Base-by-base conservation (phyloP, 2,888 invertebrate species). In the Rhyacophila evoluta region DNA sequence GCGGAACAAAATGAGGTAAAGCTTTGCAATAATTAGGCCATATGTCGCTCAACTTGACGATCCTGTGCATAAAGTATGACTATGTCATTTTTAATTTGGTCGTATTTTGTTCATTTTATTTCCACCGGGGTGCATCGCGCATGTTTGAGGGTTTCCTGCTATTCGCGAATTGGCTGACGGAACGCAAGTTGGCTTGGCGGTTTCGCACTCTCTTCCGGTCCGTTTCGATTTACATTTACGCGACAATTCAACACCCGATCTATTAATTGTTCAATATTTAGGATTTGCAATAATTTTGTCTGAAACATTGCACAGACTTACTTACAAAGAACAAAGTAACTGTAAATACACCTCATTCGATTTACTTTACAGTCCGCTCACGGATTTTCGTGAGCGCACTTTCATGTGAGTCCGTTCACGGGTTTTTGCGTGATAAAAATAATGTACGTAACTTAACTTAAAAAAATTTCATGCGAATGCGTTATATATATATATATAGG, bases 121-220 rank as follows among this genome's bases (percentile, higher is more conserved):
- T 55, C 10, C 55, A 55, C 55, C 55, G 8, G 10, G 25, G 55
- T 6, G 15, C 8, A 33, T 41, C 2, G n/a, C 27, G 11, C 15
- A 1, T 69, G 28, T 69, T 69, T 69, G 28, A 69, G 69, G 29
- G 29, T 69, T 69, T 69, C 69, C 69, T 28, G 69, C 69, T 69
- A 55, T 55, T 12, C 55, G 55, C 55, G 55, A 55, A 55, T 55
- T 8, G 55, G 25, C 55, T 19, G 8, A 19, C 6, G 55, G 25
- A 55, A 2, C 10, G 25, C 55, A 55, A 25, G 55, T 55, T 19
- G 69, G 69, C 27, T 27, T 29, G 12, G 69, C 69, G 69, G 28
- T 33, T 69, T 33, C n/a, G 28, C 29, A 29, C 33, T 69, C 69
- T 28, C 69, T 69, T 69, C 69, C 69, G 69, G 69, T 19, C 33